Evolutionary conservation across 2,888 invertebrate genomes (phyloP).

Genomic region (Platycheirus rosarum): DNA sequence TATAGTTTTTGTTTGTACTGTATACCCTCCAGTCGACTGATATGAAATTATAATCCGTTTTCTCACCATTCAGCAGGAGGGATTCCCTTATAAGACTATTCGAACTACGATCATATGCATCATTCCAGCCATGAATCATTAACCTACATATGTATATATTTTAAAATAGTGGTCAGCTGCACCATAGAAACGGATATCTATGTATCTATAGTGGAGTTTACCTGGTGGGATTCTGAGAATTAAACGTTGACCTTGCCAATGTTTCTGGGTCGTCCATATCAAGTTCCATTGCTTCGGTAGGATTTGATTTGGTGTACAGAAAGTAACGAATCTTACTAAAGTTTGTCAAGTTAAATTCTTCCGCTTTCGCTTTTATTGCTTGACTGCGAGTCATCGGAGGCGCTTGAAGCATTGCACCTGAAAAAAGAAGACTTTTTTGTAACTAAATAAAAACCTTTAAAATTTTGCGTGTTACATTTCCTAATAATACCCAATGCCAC

Average conservation of each 20-base stretch:
- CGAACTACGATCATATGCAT: constrained; percentile 75
- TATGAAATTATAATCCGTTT: constrained; percentile 84
- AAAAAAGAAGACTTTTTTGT: constrained; percentile 7
- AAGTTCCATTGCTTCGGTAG: constrained; percentile 37
- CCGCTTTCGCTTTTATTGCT: constrained; percentile 28
- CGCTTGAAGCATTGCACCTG: constrained; percentile 18
- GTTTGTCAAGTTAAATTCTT: constrained; percentile 5
- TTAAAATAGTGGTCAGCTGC: too few relatives aligned
- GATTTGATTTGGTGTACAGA: constrained; percentile 57
- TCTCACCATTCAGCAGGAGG: constrained; percentile 83
- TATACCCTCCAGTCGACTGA: constrained; percentile 84
- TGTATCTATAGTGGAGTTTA: neutral
- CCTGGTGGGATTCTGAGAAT: constrained; percentile 40
- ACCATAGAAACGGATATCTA: neutral
- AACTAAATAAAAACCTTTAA: too few relatives aligned
- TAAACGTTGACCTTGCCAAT: constrained; percentile 34
- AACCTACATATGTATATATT: constrained; percentile 12
- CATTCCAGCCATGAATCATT: constrained; percentile 57
- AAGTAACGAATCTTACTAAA: constrained; percentile 53
- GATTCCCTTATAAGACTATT: constrained; percentile 78
- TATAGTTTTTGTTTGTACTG: constrained; percentile 83
- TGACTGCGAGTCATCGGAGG: constrained; percentile 37
- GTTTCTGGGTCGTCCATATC: constrained; percentile 35
- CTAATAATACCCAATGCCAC: constrained; percentile 9
- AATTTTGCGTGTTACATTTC: too few relatives aligned